Conservation (phyloP, 2,797 vertebrate genomes). For the Clangula hyemalis region DNA sequence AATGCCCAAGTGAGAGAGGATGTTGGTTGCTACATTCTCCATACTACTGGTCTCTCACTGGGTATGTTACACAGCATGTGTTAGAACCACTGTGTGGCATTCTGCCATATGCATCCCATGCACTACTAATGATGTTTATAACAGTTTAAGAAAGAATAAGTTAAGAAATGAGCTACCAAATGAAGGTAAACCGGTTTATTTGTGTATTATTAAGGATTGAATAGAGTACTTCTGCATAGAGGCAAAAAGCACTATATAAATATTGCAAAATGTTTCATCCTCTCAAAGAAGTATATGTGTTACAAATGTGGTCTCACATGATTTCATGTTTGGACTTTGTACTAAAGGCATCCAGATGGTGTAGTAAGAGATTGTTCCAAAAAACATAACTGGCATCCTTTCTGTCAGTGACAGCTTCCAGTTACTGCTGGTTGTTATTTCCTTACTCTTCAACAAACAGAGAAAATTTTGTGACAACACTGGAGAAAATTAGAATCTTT, state of each 20-base stretch:
- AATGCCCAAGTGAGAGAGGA: neutral
- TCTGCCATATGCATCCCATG: neutral
- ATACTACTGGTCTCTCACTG: neutral
- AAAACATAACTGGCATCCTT: conserved; percentile 34
- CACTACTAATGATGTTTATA: neutral
- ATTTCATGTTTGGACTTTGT: conserved; percentile 12
- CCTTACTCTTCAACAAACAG: conserved; percentile 33
- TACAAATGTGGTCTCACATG: neutral
- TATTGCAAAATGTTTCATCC: neutral
- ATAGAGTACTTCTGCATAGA: neutral
- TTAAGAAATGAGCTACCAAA: neutral
- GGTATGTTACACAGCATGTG: neutral
- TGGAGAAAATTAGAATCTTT: conserved; percentile 23
- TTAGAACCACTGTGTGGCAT: neutral
- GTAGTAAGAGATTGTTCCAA: neutral
- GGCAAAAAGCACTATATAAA: neutral
- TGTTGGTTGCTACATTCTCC: neutral
- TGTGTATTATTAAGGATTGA: neutral
- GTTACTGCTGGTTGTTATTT: conserved; percentile 33
- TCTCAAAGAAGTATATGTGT: neutral
- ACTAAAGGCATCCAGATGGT: conserved; percentile 42
- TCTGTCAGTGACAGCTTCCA: neutral
- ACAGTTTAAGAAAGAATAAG: neutral
- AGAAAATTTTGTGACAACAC: neutral
- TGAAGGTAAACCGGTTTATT: neutral